Conservation (phyloP, 2,888 invertebrate species). For the Gonocerus acuteangulatus region DNA sequence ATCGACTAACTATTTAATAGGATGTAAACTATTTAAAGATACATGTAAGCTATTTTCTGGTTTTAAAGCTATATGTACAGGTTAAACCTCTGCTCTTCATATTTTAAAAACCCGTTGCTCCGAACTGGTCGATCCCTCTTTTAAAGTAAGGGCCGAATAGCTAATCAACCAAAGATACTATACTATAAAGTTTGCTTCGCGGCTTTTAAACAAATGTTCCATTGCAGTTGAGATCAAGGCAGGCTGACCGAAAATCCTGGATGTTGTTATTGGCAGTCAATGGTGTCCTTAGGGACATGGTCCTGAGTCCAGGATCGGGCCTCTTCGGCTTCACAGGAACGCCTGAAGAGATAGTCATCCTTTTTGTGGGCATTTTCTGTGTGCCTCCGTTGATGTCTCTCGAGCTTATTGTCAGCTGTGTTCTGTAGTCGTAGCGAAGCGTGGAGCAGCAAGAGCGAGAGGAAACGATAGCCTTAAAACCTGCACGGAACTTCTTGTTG, state of each 20-base stretch:
- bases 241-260: slow-evolving; percentile 28
- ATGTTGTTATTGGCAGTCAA: slow-evolving; percentile 30
- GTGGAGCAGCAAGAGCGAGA: slow-evolving; percentile 43
- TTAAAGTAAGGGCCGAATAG: slow-evolving; percentile 32
- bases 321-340: slow-evolving; percentile 33
- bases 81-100: slow-evolving; percentile 31
- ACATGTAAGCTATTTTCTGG: slow-evolving; percentile 17
- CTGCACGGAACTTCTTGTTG: slow-evolving; percentile 50
- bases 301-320: slow-evolving; percentile 29
- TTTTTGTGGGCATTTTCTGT: slow-evolving; percentile 30
- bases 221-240: slow-evolving; percentile 29
- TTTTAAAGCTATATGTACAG: slow-evolving; percentile 25
- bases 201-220: slow-evolving; percentile 33
- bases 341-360: slow-evolving; percentile 37
- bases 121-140: slow-evolving; percentile 34
- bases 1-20: slow-evolving; percentile 18
- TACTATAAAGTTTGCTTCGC: slow-evolving; percentile 30
- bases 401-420: slow-evolving; percentile 33
- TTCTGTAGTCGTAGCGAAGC: slow-evolving; percentile 37
- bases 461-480: slow-evolving; percentile 47
- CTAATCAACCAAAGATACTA: slow-evolving; percentile 32
- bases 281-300: slow-evolving; percentile 36
- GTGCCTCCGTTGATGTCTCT: slow-evolving; percentile 23
- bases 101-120: slow-evolving; percentile 34
- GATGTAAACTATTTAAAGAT: slow-evolving; percentile 20